Conservation (phyloP, 2,113 vertebrate species). For the human (Homo sapiens) region GRCh38 chr3:13389501-13390000, state of each 20-base stretch:
- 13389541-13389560: neutral
- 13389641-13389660: accelerated
- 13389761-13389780: neutral
- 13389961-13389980: neutral
- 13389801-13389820: neutral
- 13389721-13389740: neutral
- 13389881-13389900: neutral
- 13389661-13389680: accelerated
- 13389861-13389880: neutral
- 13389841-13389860: neutral
- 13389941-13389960: neutral
- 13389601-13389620: neutral
- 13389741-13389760: neutral
- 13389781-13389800: neutral
- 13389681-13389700: neutral
- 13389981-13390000: neutral
- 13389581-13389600: neutral
- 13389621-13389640: accelerated
- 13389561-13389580: neutral
- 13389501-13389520: neutral
- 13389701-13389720: neutral
- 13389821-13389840: accelerated
- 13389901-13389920: neutral
- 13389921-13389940: neutral
- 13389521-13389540: too few relatives aligned